Evolutionary conservation across 2,113 vertebrate species (phyloP).

Genomic region (Hyaena hyaena): DNA sequence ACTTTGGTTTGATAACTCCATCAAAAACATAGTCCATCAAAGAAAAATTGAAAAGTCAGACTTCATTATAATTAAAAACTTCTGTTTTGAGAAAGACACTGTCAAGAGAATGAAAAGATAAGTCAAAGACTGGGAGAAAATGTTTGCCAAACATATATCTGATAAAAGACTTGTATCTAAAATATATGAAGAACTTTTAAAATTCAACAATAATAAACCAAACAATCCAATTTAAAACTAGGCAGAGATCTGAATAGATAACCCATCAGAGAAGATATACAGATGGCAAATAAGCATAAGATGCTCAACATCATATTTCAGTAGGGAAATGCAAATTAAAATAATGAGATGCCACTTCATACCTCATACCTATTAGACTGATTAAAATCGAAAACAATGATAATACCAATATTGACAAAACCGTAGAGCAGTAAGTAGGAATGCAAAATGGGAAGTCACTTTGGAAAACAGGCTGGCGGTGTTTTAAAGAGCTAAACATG

Average conservation of each 20-base stretch:
- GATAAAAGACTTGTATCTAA: background rate
- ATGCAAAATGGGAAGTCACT: background rate
- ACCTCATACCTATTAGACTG: background rate
- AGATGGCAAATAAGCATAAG: background rate
- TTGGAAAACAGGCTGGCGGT: background rate
- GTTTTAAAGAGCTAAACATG: background rate
- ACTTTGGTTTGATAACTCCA: background rate
- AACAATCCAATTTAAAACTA: background rate
- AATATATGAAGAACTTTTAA: background rate
- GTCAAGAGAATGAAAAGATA: background rate
- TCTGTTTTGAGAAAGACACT: background rate
- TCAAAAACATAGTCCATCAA: background rate
- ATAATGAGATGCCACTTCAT: background rate
- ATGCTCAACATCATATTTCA: background rate
- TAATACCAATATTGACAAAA: background rate
- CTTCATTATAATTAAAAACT: background rate
- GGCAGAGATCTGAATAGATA: background rate
- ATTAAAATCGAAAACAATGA: background rate
- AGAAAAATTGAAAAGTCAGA: background rate
- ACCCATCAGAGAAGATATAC: background rate
- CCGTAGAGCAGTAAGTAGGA: background rate
- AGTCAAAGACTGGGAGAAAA: background rate
- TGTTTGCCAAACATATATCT: background rate
- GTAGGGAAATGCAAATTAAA: background rate
- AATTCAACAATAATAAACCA: background rate